These are phyloP conservation scores for Meteorus cinctellus DNA, from an alignment of 2,888 invertebrate species.

Conservation along the genomic window DNA sequence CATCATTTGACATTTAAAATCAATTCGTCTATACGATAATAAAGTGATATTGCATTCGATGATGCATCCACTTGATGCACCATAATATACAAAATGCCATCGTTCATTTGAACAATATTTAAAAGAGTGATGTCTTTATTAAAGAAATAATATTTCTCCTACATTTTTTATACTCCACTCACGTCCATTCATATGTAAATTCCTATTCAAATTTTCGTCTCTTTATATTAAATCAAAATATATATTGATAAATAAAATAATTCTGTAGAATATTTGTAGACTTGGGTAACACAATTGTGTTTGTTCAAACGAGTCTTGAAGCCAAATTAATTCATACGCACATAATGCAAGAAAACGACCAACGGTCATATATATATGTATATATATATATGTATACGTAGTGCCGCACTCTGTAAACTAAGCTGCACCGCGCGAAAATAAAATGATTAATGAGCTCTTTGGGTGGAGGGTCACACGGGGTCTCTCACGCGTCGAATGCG, in stretches of 20 bases:
- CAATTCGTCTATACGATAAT: slow-evolving; percentile 68
- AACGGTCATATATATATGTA: slow-evolving; percentile 35
- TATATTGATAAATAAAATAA: no score
- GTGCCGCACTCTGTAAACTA: slow-evolving; percentile 4
- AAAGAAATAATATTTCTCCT: no score
- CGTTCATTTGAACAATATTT: slow-evolving; percentile 8
- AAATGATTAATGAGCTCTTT: slow-evolving; percentile 45
- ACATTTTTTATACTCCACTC: no score
- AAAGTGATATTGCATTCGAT: slow-evolving; percentile 59
- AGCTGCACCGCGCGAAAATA: slow-evolving; percentile 36
- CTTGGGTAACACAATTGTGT: neutral
- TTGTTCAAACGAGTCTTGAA: neutral
- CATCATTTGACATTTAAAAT: slow-evolving; percentile 71
- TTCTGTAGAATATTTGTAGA: neutral
- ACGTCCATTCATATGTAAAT: no score
- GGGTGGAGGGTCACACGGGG: slow-evolving; percentile 41
- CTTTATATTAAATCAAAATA: no score
- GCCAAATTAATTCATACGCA: neutral
- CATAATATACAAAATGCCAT: neutral
- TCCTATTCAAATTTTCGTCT: no score
- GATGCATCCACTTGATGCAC: neutral
- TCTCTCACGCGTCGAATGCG: slow-evolving; percentile 48
- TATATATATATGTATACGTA: slow-evolving; percentile 1
- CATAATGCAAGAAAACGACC: slow-evolving; percentile 16
- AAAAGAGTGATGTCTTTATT: no score